Evolutionary conservation across 2,113 vertebrate species (phyloP).

Genomic region (Ranitomeya imitator): DNA sequence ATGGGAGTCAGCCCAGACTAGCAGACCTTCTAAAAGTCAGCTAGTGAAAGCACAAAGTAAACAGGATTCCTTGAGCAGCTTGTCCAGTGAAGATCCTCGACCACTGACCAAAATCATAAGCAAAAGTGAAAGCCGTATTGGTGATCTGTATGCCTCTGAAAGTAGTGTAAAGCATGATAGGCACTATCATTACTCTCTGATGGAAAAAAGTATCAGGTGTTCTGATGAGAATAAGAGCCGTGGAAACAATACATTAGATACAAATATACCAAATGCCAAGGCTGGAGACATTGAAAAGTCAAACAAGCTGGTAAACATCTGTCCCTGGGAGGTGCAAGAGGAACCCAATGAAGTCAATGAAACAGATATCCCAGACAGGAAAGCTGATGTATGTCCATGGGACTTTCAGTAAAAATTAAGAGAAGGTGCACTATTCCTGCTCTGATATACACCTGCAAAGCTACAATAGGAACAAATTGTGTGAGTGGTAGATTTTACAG

Average conservation of each 20-base stretch:
- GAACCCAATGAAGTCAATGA: neutral
- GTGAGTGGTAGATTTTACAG: neutral
- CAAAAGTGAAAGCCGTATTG: constrained; percentile 47
- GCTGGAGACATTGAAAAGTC: neutral
- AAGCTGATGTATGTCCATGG: constrained; percentile 59
- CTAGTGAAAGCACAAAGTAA: constrained; percentile 36
- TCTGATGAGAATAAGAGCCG: neutral
- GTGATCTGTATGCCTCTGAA: constrained; percentile 7
- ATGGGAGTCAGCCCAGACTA: constrained; percentile 62
- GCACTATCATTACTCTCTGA: constrained; percentile 41
- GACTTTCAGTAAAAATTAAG: constrained; percentile 55
- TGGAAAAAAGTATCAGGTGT: constrained; percentile 1
- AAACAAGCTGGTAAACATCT: constrained; percentile 61
- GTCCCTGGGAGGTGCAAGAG: constrained; percentile 66
- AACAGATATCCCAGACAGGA: neutral
- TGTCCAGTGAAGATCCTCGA: constrained; percentile 30
- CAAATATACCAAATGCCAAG: neutral
- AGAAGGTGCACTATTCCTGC: neutral
- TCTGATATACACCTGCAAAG: neutral
- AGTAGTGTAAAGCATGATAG: neutral
- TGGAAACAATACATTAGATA: neutral
- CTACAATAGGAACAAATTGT: neutral
- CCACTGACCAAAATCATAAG: constrained; percentile 44
- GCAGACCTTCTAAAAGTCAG: neutral
- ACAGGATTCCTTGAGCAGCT: neutral